These are phyloP conservation scores for Athetis lepigone DNA, from an alignment of 2,888 invertebrate genomes.

Conservation along the genomic window DNA sequence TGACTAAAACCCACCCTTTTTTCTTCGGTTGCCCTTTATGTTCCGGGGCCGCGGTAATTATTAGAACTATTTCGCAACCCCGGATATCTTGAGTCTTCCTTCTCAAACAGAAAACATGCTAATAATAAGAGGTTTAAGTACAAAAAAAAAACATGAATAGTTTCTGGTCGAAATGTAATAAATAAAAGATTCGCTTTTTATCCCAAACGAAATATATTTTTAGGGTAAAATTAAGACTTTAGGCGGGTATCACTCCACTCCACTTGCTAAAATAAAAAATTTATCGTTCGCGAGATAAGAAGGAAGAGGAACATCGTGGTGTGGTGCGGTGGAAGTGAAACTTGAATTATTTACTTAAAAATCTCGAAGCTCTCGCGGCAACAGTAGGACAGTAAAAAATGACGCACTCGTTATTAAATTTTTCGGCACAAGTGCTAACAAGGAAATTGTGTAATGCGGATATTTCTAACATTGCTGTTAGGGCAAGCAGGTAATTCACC, in stretches of 20 bases:
- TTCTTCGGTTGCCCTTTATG: too few relatives aligned
- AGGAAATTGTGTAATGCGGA: slow-evolving; percentile 74
- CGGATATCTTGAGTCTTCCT: too few relatives aligned
- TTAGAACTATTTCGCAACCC: too few relatives aligned
- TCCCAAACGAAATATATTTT: too few relatives aligned
- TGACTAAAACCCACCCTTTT: too few relatives aligned
- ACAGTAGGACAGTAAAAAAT: slow-evolving; percentile 70
- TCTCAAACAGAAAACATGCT: too few relatives aligned
- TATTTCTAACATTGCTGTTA: slow-evolving; percentile 66
- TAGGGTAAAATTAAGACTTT: slow-evolving; percentile 1
- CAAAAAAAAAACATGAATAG: too few relatives aligned
- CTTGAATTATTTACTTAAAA: slow-evolving; percentile 21
- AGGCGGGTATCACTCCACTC: neutral
- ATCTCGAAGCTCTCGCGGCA: slow-evolving; percentile 10
- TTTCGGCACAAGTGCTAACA: slow-evolving; percentile 78
- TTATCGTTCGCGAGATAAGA: slow-evolving; percentile 7
- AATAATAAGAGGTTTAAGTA: too few relatives aligned
- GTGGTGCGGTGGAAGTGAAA: slow-evolving; percentile 2
- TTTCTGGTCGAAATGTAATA: too few relatives aligned
- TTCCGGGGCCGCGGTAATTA: too few relatives aligned
- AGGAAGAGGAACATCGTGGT: slow-evolving; percentile 2
- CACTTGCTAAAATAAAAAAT: slow-evolving; percentile 15
- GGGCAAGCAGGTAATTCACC: slow-evolving; percentile 82
- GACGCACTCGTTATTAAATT: slow-evolving; percentile 80
- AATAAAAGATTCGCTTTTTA: too few relatives aligned